Evolutionary conservation across 1,140 invertebrate species (phyloP).

Genomic region (Plectrocnemia conspersa): DNA sequence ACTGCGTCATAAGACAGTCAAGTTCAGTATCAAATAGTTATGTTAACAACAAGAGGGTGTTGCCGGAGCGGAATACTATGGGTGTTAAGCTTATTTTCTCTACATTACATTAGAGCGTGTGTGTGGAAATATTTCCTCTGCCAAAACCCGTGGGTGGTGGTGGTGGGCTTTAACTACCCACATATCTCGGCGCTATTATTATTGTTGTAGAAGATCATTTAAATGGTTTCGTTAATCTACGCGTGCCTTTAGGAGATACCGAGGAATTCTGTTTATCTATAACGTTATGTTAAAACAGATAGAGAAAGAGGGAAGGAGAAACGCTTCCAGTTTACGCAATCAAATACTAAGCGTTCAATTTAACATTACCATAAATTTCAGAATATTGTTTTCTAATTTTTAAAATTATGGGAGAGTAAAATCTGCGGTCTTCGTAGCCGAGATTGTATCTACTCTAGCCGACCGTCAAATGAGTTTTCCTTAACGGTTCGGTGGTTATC

Average conservation of each 20-base stretch:
- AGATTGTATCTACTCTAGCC: conserved; percentile 26
- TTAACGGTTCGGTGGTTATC: conserved; percentile 18
- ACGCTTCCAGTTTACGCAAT: too few relatives aligned
- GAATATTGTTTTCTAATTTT: too few relatives aligned
- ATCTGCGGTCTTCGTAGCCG: conserved; percentile 22
- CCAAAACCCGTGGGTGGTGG: conserved; percentile 1
- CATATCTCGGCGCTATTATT: conserved; percentile 13
- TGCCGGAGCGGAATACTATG: not conserved
- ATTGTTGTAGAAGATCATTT: conserved; percentile 14
- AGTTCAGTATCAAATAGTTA: conserved; percentile 3
- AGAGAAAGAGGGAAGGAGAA: too few relatives aligned
- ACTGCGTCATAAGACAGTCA: not conserved
- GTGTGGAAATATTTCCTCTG: not conserved
- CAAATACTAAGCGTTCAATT: too few relatives aligned
- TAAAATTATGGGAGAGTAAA: too few relatives aligned
- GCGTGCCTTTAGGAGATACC: conserved; percentile 10
- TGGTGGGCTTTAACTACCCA: conserved; percentile 7
- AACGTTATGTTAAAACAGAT: too few relatives aligned
- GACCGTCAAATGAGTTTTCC: conserved; percentile 26
- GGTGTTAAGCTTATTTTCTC: conserved; percentile 9
- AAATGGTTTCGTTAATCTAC: conserved; percentile 18
- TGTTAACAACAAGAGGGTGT: conserved; percentile 9
- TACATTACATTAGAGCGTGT: conserved; percentile 5
- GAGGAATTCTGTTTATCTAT: conserved; percentile 1
- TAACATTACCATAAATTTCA: too few relatives aligned